Evolutionary conservation across 30 jellyfish, hydroid and myxozoan species (phyloP).

Genomic region (Nemopilema nomurai): DNA sequence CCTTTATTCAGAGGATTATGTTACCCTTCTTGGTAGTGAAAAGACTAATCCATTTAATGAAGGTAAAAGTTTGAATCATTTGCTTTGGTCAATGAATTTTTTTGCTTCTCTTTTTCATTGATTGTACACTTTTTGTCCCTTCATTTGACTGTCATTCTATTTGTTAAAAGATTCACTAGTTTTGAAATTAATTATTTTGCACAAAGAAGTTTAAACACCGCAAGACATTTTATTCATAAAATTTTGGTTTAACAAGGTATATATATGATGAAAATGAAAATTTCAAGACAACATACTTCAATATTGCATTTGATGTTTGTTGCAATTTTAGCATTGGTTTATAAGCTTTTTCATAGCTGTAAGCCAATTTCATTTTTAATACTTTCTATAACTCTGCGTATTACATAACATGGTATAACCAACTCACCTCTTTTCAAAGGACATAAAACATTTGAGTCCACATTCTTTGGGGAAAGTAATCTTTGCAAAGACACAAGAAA

Average conservation of each 20-base stretch:
- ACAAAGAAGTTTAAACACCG: too few species aligned
- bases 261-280: too few species aligned
- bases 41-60: constrained; percentile 72
- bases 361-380: too few species aligned
- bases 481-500: constrained; percentile 29
- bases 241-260: too few species aligned
- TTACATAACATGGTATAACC: too few species aligned
- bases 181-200: too few species aligned
- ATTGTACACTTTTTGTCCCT: background rate
- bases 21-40: constrained; percentile 62
- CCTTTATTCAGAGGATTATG: constrained; percentile 65
- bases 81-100: too few species aligned
- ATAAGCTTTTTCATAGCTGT: background rate
- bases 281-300: too few species aligned
- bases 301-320: background rate
- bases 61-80: constrained; percentile 27
- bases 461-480: constrained; percentile 56
- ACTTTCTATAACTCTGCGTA: too few species aligned
- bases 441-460: constrained; percentile 25
- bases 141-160: background rate
- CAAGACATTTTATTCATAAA: too few species aligned
- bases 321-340: background rate
- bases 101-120: too few species aligned
- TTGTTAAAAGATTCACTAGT: too few species aligned
- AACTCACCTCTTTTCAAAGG: constrained; percentile 56